Conservation (phyloP, 2,888 invertebrate genomes). For the Steinernema carpocapsae region DNA sequence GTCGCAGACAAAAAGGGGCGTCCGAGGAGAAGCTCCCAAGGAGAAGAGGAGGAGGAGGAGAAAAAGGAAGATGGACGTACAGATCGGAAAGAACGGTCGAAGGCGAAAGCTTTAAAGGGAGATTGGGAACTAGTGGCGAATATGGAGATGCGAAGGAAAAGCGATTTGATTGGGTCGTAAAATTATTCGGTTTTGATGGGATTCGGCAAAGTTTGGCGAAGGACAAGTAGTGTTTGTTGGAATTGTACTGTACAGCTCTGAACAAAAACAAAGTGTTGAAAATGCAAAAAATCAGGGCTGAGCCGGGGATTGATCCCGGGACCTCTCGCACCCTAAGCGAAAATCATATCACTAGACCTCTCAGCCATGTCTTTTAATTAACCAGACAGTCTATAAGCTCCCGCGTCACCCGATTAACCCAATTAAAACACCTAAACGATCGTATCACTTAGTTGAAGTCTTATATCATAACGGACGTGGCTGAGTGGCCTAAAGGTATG, state of each 20-base stretch:
- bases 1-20: too few relatives aligned
- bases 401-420: background rate
- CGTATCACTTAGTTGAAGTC: too few relatives aligned
- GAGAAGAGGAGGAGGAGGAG: background rate
- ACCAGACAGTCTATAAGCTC: too few relatives aligned
- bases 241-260: too few relatives aligned
- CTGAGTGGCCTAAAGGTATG: conserved; percentile 67
- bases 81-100: too few relatives aligned
- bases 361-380: conserved; percentile 51
- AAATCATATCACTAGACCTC: conserved; percentile 68
- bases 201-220: background rate
- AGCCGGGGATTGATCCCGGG: conserved; percentile 54
- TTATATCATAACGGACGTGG: too few relatives aligned
- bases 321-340: conserved; percentile 69
- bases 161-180: conserved; percentile 15
- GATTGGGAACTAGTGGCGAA: too few relatives aligned
- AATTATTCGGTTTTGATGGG: conserved; percentile 16
- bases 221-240: background rate
- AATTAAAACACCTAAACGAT: too few relatives aligned
- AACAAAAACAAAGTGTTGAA: background rate
- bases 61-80: background rate
- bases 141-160: conserved; percentile 6
- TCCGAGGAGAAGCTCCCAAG: too few relatives aligned
- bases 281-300: background rate
- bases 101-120: too few relatives aligned